Percentiles rank a stretch among this genome's conserved stretches.
These are phyloP conservation scores for Drosophila paramelanica DNA, from an alignment of 2,888 invertebrate species.

Conservation along the genomic window DNA sequence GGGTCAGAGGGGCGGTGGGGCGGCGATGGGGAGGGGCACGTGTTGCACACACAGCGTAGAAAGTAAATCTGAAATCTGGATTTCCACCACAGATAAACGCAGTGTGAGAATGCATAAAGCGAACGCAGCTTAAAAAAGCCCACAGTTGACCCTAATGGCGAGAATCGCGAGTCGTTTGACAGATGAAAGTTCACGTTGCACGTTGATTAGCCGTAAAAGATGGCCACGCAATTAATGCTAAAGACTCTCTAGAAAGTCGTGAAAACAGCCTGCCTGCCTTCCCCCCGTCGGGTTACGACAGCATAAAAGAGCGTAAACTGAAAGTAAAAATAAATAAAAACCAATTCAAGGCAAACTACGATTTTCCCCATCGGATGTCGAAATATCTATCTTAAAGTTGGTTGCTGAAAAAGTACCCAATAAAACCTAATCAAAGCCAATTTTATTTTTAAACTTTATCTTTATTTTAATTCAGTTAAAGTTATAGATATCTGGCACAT, in stretches of 20 bases:
- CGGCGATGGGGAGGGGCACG: constrained; percentile 23
- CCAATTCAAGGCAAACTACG: background rate
- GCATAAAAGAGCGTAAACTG: background rate
- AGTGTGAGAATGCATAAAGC: constrained; percentile 22
- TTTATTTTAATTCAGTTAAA: no score
- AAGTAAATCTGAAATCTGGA: constrained; percentile 42
- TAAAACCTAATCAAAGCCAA: no score
- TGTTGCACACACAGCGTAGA: constrained; percentile 40
- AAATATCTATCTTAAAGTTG: no score
- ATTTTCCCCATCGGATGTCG: background rate
- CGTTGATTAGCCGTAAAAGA: constrained; percentile 49
- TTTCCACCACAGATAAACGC: constrained; percentile 29
- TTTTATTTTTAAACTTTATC: no score
- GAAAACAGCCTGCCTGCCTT: background rate
- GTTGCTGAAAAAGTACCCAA: no score
- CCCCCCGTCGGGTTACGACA: background rate
- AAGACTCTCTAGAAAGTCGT: constrained; percentile 25
- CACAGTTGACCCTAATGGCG: constrained; percentile 62
- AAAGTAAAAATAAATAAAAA: background rate
- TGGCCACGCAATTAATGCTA: constrained; percentile 22
- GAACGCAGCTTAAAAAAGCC: background rate
- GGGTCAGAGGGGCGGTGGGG: no score
- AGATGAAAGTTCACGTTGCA: constrained; percentile 59
- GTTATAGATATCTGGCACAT: no score
- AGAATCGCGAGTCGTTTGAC: constrained; percentile 38